Conservation (phyloP, 2,797 vertebrate species). For the Hoplostethus atlanticus region DNA sequence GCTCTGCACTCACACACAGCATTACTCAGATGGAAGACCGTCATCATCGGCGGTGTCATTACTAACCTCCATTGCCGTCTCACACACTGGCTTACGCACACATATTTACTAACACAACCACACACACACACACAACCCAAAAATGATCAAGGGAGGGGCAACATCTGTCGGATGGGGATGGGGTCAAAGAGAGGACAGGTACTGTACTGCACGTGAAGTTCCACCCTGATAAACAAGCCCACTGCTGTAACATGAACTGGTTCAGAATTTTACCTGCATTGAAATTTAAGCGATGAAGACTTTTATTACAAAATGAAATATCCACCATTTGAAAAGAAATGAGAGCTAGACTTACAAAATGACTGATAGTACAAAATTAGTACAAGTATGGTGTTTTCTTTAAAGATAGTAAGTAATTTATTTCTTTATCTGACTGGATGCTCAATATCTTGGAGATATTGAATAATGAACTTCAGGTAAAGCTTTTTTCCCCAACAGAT, state of each 20-base stretch:
- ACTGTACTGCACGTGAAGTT: slow-evolving; percentile 29
- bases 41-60: slow-evolving; percentile 48
- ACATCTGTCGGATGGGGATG: slow-evolving; percentile 31
- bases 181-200: slow-evolving; percentile 58
- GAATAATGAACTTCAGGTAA: background rate
- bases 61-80: slow-evolving; percentile 15
- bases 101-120: slow-evolving; percentile 13
- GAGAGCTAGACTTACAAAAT: too few relatives aligned
- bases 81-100: background rate
- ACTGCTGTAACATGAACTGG: slow-evolving; percentile 21
- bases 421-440: background rate
- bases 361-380: background rate
- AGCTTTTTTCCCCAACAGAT: too few relatives aligned
- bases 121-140: background rate
- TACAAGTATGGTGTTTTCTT: background rate
- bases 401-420: too few relatives aligned
- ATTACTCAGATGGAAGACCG: slow-evolving; percentile 44
- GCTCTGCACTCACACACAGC: slow-evolving; percentile 43
- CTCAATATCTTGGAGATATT: background rate
- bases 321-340: too few relatives aligned
- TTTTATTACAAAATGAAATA: too few relatives aligned
- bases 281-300: background rate
- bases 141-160: background rate
- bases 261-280: slow-evolving; percentile 13
- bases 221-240: slow-evolving; percentile 17